Percentiles rank a stretch among this genome's conserved stretches.
These are phyloP conservation scores for Thryonomys swinderianus DNA, from an alignment of 2,113 vertebrate genomes.

Conservation along the genomic window DNA sequence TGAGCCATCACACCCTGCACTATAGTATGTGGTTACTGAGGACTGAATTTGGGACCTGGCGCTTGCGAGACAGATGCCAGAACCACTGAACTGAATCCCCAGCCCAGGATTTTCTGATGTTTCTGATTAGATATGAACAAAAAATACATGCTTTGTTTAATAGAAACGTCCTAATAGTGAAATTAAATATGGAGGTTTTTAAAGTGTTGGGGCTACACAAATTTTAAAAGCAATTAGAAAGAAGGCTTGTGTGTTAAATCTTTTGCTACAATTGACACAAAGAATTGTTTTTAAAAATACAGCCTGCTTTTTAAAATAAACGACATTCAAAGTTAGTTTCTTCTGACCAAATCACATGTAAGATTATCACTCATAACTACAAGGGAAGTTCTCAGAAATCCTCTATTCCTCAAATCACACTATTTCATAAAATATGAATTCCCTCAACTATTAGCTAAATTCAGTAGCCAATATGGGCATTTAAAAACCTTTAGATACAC, in stretches of 20 bases:
- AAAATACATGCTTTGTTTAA: neutral
- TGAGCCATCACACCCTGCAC: too few relatives aligned
- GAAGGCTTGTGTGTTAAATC: neutral
- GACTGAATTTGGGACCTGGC: too few relatives aligned
- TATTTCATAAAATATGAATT: slow-evolving; percentile 30
- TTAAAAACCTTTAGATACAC: slow-evolving; percentile 22
- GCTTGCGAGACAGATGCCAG: too few relatives aligned
- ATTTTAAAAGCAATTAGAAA: neutral
- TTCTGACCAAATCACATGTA: neutral
- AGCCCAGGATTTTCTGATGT: neutral
- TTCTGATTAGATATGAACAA: neutral
- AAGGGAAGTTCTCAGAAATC: neutral
- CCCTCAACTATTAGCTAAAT: neutral
- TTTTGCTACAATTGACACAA: neutral
- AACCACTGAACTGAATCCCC: too few relatives aligned
- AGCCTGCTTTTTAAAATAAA: neutral
- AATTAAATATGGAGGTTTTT: neutral
- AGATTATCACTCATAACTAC: neutral
- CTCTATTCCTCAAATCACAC: neutral
- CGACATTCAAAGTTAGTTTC: neutral
- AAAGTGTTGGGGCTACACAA: neutral
- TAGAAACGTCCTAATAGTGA: neutral
- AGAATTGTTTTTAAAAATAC: neutral
- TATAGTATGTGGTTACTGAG: too few relatives aligned
- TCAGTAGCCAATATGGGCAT: neutral